Percentiles rank a stretch among this genome's conserved stretches.
Evolutionary conservation across 2,888 invertebrate genomes (phyloP).

Genomic region (Acronicta psi): DNA sequence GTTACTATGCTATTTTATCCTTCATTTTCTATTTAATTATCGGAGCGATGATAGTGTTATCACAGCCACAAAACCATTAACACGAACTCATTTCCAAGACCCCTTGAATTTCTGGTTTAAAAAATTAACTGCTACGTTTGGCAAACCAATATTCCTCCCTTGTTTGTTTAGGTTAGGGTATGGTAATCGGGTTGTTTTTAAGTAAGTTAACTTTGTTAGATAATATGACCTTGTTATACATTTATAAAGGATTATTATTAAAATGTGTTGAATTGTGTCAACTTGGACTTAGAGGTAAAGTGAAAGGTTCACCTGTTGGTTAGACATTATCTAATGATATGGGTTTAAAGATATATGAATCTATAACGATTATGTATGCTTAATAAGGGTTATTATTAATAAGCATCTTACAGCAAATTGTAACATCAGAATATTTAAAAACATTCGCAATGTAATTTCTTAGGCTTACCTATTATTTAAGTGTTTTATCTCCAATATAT

Average conservation of each 20-base stretch:
- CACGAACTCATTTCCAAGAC: neutral
- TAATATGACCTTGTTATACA: slow-evolving; percentile 22
- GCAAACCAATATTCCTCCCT: slow-evolving; percentile 11
- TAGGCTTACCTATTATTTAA: slow-evolving; percentile 1
- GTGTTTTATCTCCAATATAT: slow-evolving; percentile 1
- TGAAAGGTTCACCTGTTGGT: slow-evolving; percentile 41
- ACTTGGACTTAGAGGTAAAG: slow-evolving; percentile 38
- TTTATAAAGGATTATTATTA: slow-evolving; percentile 22
- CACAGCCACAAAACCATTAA: slow-evolving; percentile 17
- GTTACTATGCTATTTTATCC: slow-evolving; percentile 60
- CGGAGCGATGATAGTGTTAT: slow-evolving; percentile 23
- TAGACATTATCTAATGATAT: slow-evolving; percentile 40
- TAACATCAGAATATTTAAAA: slow-evolving; percentile 3
- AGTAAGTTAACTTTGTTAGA: slow-evolving; percentile 20
- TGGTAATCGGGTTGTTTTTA: slow-evolving; percentile 20
- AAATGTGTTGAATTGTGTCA: slow-evolving; percentile 32
- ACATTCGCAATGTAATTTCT: neutral
- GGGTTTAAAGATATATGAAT: slow-evolving; percentile 24
- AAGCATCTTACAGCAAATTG: slow-evolving; percentile 5
- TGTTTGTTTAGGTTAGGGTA: slow-evolving; percentile 32
- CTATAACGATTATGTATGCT: slow-evolving; percentile 12
- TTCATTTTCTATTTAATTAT: slow-evolving; percentile 41
- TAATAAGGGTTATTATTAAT: slow-evolving; percentile 5
- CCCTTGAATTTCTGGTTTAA: neutral
- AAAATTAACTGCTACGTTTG: slow-evolving; percentile 13